Conservation (phyloP, 2,797 vertebrate genomes). For the Myripristis jacobus region DNA sequence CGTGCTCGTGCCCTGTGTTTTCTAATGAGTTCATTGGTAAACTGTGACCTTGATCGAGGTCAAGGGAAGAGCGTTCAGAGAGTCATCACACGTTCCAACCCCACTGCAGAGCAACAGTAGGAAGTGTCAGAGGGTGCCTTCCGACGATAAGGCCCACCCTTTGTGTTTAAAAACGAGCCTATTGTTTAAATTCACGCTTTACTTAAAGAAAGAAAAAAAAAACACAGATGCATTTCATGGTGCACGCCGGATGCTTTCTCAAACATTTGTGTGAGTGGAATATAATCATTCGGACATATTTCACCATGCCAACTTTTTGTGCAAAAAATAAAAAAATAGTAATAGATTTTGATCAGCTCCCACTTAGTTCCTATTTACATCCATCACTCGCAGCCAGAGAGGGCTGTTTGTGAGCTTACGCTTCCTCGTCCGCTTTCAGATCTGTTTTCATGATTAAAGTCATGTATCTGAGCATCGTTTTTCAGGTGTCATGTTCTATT, state of each 20-base stretch:
- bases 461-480: not conserved
- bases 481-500: constrained; percentile 40
- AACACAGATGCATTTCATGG: constrained; percentile 57
- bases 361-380: not conserved
- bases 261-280: constrained; percentile 46
- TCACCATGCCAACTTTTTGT: constrained; percentile 25
- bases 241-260: constrained; percentile 63
- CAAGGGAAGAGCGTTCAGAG: constrained; percentile 57
- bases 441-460: constrained; percentile 18
- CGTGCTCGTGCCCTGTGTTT: constrained; percentile 15
- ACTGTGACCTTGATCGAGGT: constrained; percentile 62
- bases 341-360: constrained; percentile 1
- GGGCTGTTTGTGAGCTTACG: not conserved
- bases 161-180: constrained; percentile 72
- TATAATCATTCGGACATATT: constrained; percentile 43
- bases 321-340: too few relatives aligned
- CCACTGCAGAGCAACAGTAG: constrained; percentile 67
- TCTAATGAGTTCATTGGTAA: constrained; percentile 15
- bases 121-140: constrained; percentile 78
- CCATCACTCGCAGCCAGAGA: not conserved
- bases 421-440: not conserved
- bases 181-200: constrained; percentile 72
- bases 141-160: constrained; percentile 78
- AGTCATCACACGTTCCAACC: constrained; percentile 35
- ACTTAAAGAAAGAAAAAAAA: constrained; percentile 61